Evolutionary conservation across 2,113 vertebrate genomes (phyloP).

Genomic region (Dissostichus mawsoni): DNA sequence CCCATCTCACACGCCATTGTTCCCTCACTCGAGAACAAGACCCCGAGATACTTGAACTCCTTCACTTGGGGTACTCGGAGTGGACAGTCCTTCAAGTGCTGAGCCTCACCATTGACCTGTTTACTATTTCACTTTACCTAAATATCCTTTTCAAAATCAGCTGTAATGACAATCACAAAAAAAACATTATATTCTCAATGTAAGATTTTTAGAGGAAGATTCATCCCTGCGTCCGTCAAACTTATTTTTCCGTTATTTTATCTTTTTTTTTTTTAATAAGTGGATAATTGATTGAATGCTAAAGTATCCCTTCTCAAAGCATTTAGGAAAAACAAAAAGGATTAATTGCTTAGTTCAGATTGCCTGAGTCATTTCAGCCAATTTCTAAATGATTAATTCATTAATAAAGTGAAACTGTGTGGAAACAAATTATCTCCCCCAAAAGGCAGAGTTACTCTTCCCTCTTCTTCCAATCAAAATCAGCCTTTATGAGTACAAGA

Average conservation of each 20-base stretch:
- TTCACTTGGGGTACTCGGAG: too few species aligned
- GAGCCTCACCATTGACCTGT: too few species aligned
- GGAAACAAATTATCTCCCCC: slow-evolving; percentile 11
- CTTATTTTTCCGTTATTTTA: neutral
- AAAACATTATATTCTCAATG: neutral
- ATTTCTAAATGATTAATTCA: neutral
- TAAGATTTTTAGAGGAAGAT: neutral
- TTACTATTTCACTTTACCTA: too few species aligned
- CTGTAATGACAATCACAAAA: neutral
- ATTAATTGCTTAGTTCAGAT: slow-evolving; percentile 8
- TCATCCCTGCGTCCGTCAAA: neutral
- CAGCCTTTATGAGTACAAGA: slow-evolving; percentile 9
- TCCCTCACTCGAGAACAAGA: too few species aligned
- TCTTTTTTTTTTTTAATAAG: neutral
- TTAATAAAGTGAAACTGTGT: neutral
- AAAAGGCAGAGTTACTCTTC: neutral
- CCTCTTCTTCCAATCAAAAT: slow-evolving; percentile 18
- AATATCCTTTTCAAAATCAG: neutral
- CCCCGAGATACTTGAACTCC: too few species aligned
- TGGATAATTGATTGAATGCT: neutral
- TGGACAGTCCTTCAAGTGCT: too few species aligned
- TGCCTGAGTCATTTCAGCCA: slow-evolving; percentile 3
- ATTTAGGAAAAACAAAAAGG: slow-evolving; percentile 6
- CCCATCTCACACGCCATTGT: too few species aligned
- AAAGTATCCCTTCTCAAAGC: neutral